Base-by-base conservation (phyloP, 1,140 invertebrate species). In the Caligus rogercresseyi region DNA sequence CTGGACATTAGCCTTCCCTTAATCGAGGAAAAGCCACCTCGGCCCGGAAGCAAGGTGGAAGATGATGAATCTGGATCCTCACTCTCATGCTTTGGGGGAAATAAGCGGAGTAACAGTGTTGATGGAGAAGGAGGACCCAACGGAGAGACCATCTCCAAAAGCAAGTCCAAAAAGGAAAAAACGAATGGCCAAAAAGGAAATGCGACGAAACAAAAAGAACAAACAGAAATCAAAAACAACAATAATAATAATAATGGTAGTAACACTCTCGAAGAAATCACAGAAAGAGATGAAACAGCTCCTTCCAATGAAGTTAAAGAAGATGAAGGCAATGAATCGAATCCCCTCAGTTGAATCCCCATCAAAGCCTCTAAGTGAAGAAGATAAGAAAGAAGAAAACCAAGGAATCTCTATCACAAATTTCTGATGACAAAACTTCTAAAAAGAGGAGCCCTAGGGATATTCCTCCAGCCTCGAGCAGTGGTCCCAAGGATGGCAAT, bases 1-100 rank as follows among this genome's bases (percentile, higher is more conserved):
- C 76, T 96, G 57, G 93, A 98, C 76, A 77, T 98, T 58, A 94
- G 90, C n/a, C 25, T 24, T 18, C 26, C 16, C 24, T 16, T 55
- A 0, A 24, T 2, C 3, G 25, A 23, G 54, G 51, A 63, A 54
- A 52, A 65, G n/a, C 43, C 25, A 26, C 3, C 18, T 60, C 14
- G 66, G 54, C 43, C 57, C 26, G 16, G 3, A 24, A 43, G 21
- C 4, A 60, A 60, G 21, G 15, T 18, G 15, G 3, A 20, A 15
- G 57, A 60, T 43, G 3, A 26, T 15, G 57, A 60, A 13, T 18
- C 21, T 3, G 24, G 51, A 2, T 21, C 18, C 16, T 18, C 23
- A 13, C 21, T 60, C 4, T 60, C 57, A 13, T 60, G 57, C 24
- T 60, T 60, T 60, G 57, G 57, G 7, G 13, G 14, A 14, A 60